Conservation (phyloP, 2,113 vertebrate genomes). For the Numida meleagris region DNA sequence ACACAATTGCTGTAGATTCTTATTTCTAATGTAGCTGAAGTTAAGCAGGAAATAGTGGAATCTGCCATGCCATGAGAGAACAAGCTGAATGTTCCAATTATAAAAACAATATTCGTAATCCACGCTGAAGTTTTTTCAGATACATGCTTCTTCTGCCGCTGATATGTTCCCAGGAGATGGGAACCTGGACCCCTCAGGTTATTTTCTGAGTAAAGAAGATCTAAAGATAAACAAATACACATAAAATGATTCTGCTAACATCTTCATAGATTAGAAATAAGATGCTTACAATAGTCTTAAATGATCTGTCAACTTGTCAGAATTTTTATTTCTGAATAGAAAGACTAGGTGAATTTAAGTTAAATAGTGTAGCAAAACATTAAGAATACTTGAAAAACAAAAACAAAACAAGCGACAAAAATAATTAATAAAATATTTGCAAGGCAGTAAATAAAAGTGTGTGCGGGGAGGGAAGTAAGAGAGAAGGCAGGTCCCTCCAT, state of each 20-base stretch:
- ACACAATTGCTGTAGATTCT: background rate
- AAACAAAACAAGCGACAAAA: background rate
- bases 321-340: conserved; percentile 53
- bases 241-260: conserved; percentile 16
- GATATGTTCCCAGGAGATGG: conserved; percentile 5
- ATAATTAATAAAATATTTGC: conserved; percentile 71
- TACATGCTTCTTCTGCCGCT: background rate
- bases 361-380: background rate
- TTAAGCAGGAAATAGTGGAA: conserved; percentile 3
- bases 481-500: conserved; percentile 73
- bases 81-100: background rate
- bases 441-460: conserved; percentile 62
- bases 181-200: conserved; percentile 13
- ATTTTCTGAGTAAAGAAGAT: conserved; percentile 35
- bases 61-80: background rate
- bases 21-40: conserved; percentile 18
- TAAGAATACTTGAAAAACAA: background rate
- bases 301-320: conserved; percentile 30
- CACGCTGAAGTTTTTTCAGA: conserved; percentile 27
- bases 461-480: conserved; percentile 21
- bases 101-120: background rate
- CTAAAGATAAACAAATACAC: conserved; percentile 26
- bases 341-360: background rate
- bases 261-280: conserved; percentile 17
- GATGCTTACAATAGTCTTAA: background rate